Evolutionary conservation across 2,888 invertebrate genomes (phyloP), one percentile per base, ranked within the genome.

Genomic region (Ephialtes manifestator): DNA sequence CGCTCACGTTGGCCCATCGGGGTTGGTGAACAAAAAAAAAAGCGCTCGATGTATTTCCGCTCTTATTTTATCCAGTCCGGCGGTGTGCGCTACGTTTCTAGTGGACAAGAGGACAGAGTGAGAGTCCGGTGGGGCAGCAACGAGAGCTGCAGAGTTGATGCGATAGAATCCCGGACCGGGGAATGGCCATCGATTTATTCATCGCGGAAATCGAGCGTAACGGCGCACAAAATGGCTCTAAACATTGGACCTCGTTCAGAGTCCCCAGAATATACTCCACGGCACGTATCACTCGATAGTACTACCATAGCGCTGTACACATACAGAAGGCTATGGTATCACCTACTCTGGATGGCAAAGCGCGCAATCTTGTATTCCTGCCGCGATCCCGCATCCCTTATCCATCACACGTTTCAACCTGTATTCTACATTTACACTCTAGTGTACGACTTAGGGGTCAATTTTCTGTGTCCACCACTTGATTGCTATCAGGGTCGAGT

Each of bases 191-290:
- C 89, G 89, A 90, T 91, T 90, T 91, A 90, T 90, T 90, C 89
- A 86, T 82, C 86, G 86, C 84, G 88, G 88, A 89, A 91, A 91
- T 91, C 89, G 91, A 90, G 91, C 89, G 90, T 89, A 90, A 90
- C 89, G 88, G 89, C 82, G 87, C 89, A 87, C 89, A 89, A 91
- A 91, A 91, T 90, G 88, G 89, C 88, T 86, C 88, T 88, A 91
- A 91, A 91, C 90, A 89, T 90, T 87, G 84, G 76, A 83, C 79
- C 86, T 79, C 74, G 67, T 71, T 39, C 81, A 53, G 74, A 77
- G 81, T 65, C 75, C 67, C 60, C 70, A 46, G 60, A 65, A 72
- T 81, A 74, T 85, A 85, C 78, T 71, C 78, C 65, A 46, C 75
- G 43, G 81, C 78, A 85, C 85, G 81, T 82, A 84, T 84, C 84